A percentile compares a stretch with the other conserved stretches of the same genome.
phyloP scores from a whole-genome alignment of 1,140 invertebrate species.

The Dendrolimus kikuchii region DNA sequence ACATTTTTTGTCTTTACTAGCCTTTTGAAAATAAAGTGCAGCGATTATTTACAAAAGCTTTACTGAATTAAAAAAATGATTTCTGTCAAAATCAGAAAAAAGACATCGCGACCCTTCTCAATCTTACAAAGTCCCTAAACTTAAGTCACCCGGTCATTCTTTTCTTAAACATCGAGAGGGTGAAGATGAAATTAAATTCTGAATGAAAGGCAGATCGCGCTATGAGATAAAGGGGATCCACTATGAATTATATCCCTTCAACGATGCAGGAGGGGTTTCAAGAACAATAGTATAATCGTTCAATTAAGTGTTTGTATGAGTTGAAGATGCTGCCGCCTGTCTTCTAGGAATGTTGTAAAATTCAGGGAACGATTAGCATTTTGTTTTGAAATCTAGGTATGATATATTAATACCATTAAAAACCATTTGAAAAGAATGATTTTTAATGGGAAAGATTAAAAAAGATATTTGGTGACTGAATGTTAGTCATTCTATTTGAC shows the following conservation, averaged over 20 bases:
- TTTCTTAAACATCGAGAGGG: conserved; percentile 60
- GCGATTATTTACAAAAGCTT: neutral
- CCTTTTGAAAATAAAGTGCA: neutral
- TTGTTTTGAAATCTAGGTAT: neutral
- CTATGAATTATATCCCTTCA: conserved; percentile 61
- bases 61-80: neutral
- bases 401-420: too few species aligned
- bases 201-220: conserved; percentile 52
- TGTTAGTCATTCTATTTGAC: too few species aligned
- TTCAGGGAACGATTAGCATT: conserved; percentile 3
- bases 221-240: conserved; percentile 52
- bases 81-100: conserved; percentile 10
- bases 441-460: too few species aligned
- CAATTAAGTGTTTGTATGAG: conserved; percentile 64
- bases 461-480: too few species aligned
- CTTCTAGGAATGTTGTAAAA: conserved; percentile 23
- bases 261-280: conserved; percentile 40
- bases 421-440: too few species aligned
- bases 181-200: conserved; percentile 70
- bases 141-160: conserved; percentile 63
- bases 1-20: neutral
- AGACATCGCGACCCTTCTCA: conserved; percentile 28
- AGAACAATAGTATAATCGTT: conserved; percentile 67
- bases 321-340: conserved; percentile 17
- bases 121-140: conserved; percentile 36